phyloP scores from a whole-genome alignment of 2,113 vertebrate genomes.

The Zapornia atra region DNA sequence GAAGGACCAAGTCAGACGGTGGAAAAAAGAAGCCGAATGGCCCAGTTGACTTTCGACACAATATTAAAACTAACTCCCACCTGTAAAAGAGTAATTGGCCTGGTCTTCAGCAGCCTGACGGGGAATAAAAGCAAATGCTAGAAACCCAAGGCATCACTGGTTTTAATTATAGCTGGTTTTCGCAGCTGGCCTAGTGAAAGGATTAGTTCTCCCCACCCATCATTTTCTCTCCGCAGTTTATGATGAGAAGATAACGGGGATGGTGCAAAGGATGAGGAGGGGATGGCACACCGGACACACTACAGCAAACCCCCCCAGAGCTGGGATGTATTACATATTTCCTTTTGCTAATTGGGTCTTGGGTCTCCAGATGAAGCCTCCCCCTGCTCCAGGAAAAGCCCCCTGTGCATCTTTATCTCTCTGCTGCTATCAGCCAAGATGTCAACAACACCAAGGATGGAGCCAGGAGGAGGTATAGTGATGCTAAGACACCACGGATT shows the following conservation, averaged over 20 bases:
- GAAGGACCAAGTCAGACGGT: slow-evolving; percentile 27
- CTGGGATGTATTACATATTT: background rate
- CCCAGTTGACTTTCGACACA: background rate
- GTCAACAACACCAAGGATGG: background rate
- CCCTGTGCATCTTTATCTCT: background rate
- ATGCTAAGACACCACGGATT: accelerated
- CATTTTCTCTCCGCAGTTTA: background rate
- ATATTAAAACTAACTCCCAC: slow-evolving; percentile 24
- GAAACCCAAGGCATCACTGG: background rate
- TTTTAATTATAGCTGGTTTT: slow-evolving; percentile 3
- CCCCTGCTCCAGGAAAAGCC: too few relatives aligned
- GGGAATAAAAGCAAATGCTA: slow-evolving; percentile 14
- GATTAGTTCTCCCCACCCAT: background rate
- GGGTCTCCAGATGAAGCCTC: accelerated
- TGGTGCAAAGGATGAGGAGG: background rate
- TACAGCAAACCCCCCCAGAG: background rate
- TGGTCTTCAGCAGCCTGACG: background rate
- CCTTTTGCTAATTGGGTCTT: background rate
- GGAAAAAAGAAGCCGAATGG: background rate
- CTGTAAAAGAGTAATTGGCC: slow-evolving; percentile 14
- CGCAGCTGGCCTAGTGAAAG: background rate
- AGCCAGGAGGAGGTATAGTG: background rate
- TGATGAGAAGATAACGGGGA: background rate
- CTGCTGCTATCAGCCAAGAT: background rate
- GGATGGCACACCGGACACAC: background rate